These are phyloP conservation scores for Dasypogon diadema DNA, from an alignment of 2,888 invertebrate genomes.

Conservation along the genomic window DNA sequence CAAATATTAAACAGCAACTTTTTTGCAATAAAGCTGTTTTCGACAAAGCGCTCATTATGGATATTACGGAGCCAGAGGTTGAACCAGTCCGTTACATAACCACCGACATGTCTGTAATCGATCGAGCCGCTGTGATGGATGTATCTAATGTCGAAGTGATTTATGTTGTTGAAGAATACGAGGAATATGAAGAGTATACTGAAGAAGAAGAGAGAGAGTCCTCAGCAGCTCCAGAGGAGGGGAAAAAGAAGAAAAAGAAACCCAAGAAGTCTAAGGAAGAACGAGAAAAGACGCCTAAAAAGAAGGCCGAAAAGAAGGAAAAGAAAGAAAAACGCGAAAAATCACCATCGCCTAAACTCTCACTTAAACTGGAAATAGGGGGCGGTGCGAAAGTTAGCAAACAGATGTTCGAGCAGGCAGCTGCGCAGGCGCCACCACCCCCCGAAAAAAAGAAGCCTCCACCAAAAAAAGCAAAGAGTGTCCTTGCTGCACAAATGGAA, in stretches of 20 bases:
- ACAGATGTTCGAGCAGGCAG: conserved; percentile 66
- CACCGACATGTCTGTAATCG: conserved; percentile 68
- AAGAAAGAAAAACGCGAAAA: conserved; percentile 65
- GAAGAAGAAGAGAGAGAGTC: conserved; percentile 60
- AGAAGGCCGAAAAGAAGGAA: conserved; percentile 34
- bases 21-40: conserved; percentile 68
- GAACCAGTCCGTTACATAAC: conserved; percentile 68
- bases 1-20: conserved; percentile 64
- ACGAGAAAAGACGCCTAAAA: conserved; percentile 60
- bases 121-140: conserved; percentile 69
- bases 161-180: conserved; percentile 68
- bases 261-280: conserved; percentile 53
- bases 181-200: conserved; percentile 63
- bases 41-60: conserved; percentile 68
- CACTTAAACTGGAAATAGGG: conserved; percentile 66
- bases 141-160: conserved; percentile 69
- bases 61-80: conserved; percentile 65
- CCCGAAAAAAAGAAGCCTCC: conserved; percentile 64
- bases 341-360: conserved; percentile 65
- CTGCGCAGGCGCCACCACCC: conserved; percentile 59
- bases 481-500: conserved; percentile 66
- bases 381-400: conserved; percentile 65
- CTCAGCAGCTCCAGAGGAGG: conserved; percentile 60
- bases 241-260: conserved; percentile 64
- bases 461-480: conserved; percentile 65